Base-by-base conservation (phyloP, 2,113 vertebrate genomes). In the Ellobius talpinus region DNA sequence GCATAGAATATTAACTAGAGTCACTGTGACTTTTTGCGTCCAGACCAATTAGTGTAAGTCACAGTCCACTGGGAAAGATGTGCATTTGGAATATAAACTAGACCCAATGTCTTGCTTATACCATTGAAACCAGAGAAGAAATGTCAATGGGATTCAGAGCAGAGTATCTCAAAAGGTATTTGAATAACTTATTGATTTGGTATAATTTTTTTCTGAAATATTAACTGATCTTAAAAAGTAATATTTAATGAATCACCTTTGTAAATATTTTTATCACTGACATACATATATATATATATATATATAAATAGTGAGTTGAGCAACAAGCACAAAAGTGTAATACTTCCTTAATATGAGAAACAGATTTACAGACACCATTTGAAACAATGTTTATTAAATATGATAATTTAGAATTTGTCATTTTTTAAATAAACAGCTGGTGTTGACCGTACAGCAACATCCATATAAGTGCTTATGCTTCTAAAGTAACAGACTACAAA, bases 341-440 rank as follows among this genome's bases (percentile, higher is more conserved):
- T 8, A 66, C 29, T 5, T 66, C 26, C 7, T 8, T 74, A 11
- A 42, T 68, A 74, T 89, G 55, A 33, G 29, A 96, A 79, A 61
- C 23, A 90, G 45, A 91, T 85, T 92, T 79, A 91, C 9, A 29
- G 63, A 86, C 29, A 58, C 9, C 9, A n/a, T 77, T 50, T 92
- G 39, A 85, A 94, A 31, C 17, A 74, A 42, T 77, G 5, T 72
- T 91, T 52, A 73, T 29, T 39, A 33, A 90, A 81, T 77, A 26
- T 47, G 31, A 58, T 63, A 47, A 79, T 45, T 91, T 68, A 10
- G 12, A 92, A 78, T 33, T 78, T 13, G 23, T 84, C 66, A 94
- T n/a, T 95, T 79, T 39, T 19, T 87, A 73, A 90, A 92, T 76
- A 92, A 88, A 50, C 68, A 90, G 14, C n/a, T 42, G 65, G 19